phyloP scores from a whole-genome alignment of 2,113 vertebrate genomes.

The Phoxinus phoxinus region DNA sequence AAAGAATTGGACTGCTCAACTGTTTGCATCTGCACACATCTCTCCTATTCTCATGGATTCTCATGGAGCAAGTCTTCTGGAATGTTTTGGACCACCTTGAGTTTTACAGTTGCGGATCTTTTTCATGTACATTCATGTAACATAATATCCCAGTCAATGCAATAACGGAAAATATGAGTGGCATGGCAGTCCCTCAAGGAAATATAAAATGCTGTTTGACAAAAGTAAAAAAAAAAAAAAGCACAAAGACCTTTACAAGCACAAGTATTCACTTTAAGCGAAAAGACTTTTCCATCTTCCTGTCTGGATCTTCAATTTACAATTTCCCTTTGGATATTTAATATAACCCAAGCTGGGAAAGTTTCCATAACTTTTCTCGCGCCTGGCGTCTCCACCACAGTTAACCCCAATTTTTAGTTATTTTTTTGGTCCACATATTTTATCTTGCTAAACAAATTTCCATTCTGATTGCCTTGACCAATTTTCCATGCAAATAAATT shows the following conservation, averaged over 20 bases:
- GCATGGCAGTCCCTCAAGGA: slow-evolving; percentile 45
- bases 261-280: slow-evolving; percentile 67
- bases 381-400: slow-evolving; percentile 63
- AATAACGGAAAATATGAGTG: slow-evolving; percentile 41
- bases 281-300: slow-evolving; percentile 73
- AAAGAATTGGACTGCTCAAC: not conserved
- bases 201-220: slow-evolving; percentile 58
- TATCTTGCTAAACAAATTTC: slow-evolving; percentile 20
- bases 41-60: slow-evolving; percentile 13
- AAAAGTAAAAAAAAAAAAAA: slow-evolving; percentile 50
- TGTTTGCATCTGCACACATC: not conserved
- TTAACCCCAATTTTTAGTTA: slow-evolving; percentile 9
- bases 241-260: slow-evolving; percentile 56
- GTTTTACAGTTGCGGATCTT: slow-evolving; percentile 29
- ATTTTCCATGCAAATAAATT: slow-evolving; percentile 20
- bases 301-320: slow-evolving; percentile 76
- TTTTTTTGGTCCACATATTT: slow-evolving; percentile 7
- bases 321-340: slow-evolving; percentile 73
- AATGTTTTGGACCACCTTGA: slow-evolving; percentile 44
- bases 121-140: slow-evolving; percentile 42
- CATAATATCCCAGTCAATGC: slow-evolving; percentile 34
- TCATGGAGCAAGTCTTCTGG: slow-evolving; percentile 29
- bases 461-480: not conserved
- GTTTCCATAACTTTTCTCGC: slow-evolving; percentile 73
- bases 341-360: slow-evolving; percentile 67